Percentiles rank a stretch among this genome's conserved stretches.
Conservation (phyloP, 2,113 vertebrate species). For the Apodemus sylvaticus region DNA sequence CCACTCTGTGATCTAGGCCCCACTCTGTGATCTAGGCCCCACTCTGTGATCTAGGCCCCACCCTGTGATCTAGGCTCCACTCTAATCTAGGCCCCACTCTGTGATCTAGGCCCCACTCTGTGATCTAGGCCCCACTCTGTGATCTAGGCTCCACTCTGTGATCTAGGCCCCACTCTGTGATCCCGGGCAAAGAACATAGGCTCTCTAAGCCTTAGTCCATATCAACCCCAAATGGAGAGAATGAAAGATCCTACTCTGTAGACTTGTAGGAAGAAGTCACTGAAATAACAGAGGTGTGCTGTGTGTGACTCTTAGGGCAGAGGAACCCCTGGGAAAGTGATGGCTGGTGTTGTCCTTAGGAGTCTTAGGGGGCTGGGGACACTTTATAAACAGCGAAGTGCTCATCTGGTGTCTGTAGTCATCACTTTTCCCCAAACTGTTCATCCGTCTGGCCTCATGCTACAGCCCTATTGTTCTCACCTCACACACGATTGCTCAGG, state of each 20-base stretch:
- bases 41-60: neutral
- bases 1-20: too few relatives aligned
- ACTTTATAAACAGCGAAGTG: neutral
- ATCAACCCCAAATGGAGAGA: too few relatives aligned
- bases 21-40: neutral
- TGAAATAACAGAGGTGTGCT: neutral
- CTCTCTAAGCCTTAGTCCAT: neutral
- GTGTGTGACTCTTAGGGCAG: rapidly evolving
- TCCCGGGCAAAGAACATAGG: neutral
- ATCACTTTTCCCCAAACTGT: neutral
- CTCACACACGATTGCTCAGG: neutral
- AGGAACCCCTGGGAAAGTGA: neutral
- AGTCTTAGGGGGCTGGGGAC: neutral
- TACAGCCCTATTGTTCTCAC: neutral
- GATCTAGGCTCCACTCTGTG: neutral
- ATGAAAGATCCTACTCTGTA: neutral
- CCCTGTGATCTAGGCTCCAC: neutral
- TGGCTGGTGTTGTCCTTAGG: neutral
- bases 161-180: neutral
- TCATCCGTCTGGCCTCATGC: neutral
- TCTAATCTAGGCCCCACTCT: too few relatives aligned
- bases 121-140: neutral
- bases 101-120: neutral
- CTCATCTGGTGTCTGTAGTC: neutral
- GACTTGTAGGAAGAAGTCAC: neutral